phyloP scores from a whole-genome alignment of 1,140 invertebrate genomes.

The Polyergus mexicanus region DNA sequence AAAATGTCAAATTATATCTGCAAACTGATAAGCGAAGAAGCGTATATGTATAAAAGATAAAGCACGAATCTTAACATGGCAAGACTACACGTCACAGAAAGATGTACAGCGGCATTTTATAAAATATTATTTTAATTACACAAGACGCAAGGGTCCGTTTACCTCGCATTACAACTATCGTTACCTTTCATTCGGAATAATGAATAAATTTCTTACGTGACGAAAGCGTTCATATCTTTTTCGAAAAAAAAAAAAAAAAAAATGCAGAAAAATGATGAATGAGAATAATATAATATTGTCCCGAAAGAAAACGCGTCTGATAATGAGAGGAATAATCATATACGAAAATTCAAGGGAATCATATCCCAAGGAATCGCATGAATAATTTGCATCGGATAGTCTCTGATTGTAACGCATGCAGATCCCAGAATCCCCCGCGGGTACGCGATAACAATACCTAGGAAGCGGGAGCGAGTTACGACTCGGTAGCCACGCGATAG shows the following conservation, averaged over 20 bases:
- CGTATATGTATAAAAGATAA: neutral
- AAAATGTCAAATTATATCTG: constrained; percentile 2
- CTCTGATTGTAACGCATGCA: constrained; percentile 26
- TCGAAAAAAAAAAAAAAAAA: neutral
- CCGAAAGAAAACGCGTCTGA: neutral
- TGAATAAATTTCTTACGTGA: too few relatives aligned
- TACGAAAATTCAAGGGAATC: neutral
- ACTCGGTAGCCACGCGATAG: constrained; percentile 65
- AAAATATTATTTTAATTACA: too few relatives aligned
- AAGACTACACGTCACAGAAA: neutral
- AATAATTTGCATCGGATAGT: neutral
- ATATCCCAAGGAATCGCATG: neutral
- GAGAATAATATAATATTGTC: neutral
- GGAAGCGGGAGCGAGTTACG: constrained; percentile 76
- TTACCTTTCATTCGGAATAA: too few relatives aligned
- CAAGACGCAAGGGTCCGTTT: too few relatives aligned
- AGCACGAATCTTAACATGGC: constrained; percentile 14
- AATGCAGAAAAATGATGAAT: neutral
- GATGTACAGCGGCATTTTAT: neutral
- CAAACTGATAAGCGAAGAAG: constrained; percentile 33
- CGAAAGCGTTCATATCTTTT: neutral
- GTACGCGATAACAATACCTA: constrained; percentile 71
- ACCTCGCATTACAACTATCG: too few relatives aligned
- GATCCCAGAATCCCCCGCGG: constrained; percentile 67
- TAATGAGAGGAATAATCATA: neutral